phyloP scores from a whole-genome alignment of 2,113 vertebrate species.

The Tyrannus savana region DNA sequence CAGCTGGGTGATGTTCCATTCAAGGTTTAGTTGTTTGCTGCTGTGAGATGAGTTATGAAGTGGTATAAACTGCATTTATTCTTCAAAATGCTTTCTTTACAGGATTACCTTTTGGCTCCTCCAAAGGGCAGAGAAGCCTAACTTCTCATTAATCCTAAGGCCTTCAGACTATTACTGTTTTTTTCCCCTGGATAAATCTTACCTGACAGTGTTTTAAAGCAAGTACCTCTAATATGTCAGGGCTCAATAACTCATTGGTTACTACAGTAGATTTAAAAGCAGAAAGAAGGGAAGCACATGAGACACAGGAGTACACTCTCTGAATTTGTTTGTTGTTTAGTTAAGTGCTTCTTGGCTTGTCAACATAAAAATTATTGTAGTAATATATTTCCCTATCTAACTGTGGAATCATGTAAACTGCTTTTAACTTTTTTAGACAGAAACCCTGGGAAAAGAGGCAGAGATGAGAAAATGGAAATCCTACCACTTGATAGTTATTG shows the following conservation, averaged over 20 bases:
- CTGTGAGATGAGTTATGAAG: neutral
- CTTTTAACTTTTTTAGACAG: neutral
- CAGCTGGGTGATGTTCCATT: neutral
- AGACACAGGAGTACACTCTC: neutral
- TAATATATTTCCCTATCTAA: neutral
- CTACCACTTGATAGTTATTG: neutral
- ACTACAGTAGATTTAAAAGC: neutral
- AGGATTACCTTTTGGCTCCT: neutral
- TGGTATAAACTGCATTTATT: neutral
- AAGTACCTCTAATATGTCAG: neutral
- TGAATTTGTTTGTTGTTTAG: neutral
- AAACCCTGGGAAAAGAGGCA: neutral
- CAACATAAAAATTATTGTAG: neutral
- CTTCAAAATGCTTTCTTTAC: neutral
- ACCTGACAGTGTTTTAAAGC: neutral
- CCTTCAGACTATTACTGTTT: neutral
- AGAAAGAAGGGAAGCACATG: neutral
- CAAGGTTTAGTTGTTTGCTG: neutral
- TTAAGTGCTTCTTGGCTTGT: neutral
- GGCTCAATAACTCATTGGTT: neutral
- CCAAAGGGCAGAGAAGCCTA: neutral
- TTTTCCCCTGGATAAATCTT: neutral
- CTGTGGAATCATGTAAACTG: neutral
- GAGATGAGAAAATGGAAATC: neutral
- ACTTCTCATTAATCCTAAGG: neutral